Conservation (phyloP, 2,797 vertebrate species). For the Rhinoraja longicauda region DNA sequence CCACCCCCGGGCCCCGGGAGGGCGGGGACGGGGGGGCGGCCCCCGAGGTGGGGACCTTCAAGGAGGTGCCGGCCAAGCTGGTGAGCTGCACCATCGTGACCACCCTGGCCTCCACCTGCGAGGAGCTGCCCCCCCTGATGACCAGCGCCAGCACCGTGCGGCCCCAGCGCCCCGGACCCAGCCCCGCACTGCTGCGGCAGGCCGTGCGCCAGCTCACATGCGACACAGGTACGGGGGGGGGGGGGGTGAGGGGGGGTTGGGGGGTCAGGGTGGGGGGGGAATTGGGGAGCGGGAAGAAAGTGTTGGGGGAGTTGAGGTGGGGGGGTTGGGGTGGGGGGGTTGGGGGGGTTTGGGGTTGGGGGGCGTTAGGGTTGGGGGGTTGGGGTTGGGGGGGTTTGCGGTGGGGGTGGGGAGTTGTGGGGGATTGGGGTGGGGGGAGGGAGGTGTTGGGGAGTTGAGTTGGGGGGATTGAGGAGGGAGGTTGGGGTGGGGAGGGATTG, state of each 20-base stretch:
- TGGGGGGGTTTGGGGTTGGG: conserved; percentile 19
- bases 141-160: background rate
- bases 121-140: background rate
- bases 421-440: no score
- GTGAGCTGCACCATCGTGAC: conserved; percentile 27
- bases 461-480: no score
- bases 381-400: background rate
- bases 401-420: no score
- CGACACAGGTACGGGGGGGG: background rate
- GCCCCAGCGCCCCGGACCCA: background rate
- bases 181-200: background rate
- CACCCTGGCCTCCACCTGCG: background rate
- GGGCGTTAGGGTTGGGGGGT: background rate
- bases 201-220: background rate
- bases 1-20: no score
- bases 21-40: background rate
- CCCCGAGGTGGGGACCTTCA: background rate
- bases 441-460: no score
- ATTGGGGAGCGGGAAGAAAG: no score
- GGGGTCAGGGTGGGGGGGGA: no score
- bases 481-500: background rate
- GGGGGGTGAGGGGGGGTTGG: no score
- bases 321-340: no score
- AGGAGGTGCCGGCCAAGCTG: conserved; percentile 27
- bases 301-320: no score